Conservation (phyloP, 1,140 invertebrate species). For the Halesus radiatus region DNA sequence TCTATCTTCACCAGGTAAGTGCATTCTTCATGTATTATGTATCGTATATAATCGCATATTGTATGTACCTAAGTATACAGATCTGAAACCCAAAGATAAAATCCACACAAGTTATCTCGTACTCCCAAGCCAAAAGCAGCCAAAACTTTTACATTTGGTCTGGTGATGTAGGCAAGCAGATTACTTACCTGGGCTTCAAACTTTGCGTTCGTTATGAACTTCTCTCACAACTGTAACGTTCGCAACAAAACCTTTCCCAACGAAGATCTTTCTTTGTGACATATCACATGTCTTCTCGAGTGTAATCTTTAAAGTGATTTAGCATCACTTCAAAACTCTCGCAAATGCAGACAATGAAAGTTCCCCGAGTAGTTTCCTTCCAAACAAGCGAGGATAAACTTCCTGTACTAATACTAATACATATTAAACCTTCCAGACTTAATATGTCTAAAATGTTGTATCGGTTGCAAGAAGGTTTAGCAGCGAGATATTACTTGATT, state of each 20-base stretch:
- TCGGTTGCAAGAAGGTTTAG: too few relatives aligned
- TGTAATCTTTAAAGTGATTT: constrained; percentile 36
- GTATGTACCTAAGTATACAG: too few relatives aligned
- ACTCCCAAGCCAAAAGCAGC: constrained; percentile 30
- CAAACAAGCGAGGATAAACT: too few relatives aligned
- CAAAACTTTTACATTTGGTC: constrained; percentile 56
- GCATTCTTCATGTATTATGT: not conserved
- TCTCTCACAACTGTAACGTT: constrained; percentile 38
- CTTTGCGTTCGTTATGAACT: constrained; percentile 53
- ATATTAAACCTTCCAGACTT: too few relatives aligned
- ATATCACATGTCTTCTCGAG: constrained; percentile 31
- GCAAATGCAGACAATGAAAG: constrained; percentile 9
- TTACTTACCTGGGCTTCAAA: constrained; percentile 53
- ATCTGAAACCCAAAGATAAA: not conserved
- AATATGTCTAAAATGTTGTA: too few relatives aligned
- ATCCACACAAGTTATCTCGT: constrained; percentile 19
- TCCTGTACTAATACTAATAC: too few relatives aligned
- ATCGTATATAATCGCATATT: too few relatives aligned
- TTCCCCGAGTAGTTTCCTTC: not conserved
- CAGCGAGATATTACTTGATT: too few relatives aligned
- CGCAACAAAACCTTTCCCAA: constrained; percentile 22
- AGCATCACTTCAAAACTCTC: constrained; percentile 19
- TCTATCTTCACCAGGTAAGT: too few relatives aligned
- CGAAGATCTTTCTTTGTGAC: constrained; percentile 19
- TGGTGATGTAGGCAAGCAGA: constrained; percentile 42